Evolutionary conservation across 64 coral and sea anemone genomes (phyloP), one percentile per base, ranked within the genome.

Genomic region (Actinia tenebrosa): DNA sequence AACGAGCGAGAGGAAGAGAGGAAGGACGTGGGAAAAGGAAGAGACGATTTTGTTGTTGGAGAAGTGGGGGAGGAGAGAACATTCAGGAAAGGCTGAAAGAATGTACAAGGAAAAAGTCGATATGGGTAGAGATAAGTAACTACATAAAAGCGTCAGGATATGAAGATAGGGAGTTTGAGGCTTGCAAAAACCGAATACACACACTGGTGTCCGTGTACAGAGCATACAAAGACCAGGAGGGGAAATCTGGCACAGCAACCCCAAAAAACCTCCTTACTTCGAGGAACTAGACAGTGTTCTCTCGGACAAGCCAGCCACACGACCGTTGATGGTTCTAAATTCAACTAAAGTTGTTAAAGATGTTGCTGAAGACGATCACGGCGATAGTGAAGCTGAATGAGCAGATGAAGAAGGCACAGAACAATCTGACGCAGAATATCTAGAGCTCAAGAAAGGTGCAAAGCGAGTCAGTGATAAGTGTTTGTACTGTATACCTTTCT

Each of bases 51-150:
- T 80, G 45, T 83, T 86, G 0, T 86, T 91, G 55, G 84, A 91
- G 37, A 91, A 77, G 44, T 89, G 80, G 88, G 88, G 88, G n/a
- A 56, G 88, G 84, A 4, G 80, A 83, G 44, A 89, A 89, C 22
- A 60, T 86, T 56, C 83, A 86, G 69, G 47, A 86, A 55, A 56
- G 84, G 26, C 53, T 91, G 16, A 91, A 86, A 91, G 64, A 79
- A 80, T 91, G 89, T 54, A 80, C 16, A 86, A 91, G 58, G 37
- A 63, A 85, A 85, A 85, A 64, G 18, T 22, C 56, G 20, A 63
- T 85, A 11, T 85, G 23, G 83, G 5, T 37, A 2, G 83, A 85
- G 43, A 85, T 85, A 16, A 62, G 56, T 4, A 37, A 85, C 2
- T 44, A 61, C 53, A 17, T 85, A 1, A 85, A 61, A 62, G 83